Conservation (phyloP, 2,113 vertebrate species). For the Dicrurus megarhynchus region DNA sequence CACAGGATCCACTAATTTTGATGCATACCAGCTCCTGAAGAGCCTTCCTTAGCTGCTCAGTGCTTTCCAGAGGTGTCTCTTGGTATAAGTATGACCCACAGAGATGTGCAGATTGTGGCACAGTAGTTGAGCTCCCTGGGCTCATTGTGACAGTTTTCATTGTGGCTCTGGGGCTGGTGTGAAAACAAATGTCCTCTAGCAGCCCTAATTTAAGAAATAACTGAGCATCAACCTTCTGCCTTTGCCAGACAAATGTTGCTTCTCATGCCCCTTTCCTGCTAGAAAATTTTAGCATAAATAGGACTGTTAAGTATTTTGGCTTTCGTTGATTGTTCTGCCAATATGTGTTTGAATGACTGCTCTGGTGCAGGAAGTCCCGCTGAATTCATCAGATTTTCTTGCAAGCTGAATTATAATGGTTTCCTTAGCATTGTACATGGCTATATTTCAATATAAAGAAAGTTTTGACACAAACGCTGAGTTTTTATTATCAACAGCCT, state of each 20-base stretch:
- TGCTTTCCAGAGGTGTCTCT: neutral
- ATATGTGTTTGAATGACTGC: neutral
- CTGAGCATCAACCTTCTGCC: neutral
- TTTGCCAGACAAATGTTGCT: neutral
- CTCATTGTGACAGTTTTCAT: neutral
- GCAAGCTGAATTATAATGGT: neutral
- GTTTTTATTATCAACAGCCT: neutral
- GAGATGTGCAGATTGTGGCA: neutral
- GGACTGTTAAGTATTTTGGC: neutral
- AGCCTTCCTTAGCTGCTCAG: neutral
- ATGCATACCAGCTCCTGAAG: neutral
- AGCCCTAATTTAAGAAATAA: neutral
- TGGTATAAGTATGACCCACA: neutral
- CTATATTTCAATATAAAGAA: neutral
- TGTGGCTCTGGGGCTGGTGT: neutral
- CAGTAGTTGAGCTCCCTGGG: neutral
- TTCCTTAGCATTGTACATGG: neutral
- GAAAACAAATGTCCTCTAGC: neutral
- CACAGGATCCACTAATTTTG: neutral
- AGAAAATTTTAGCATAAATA: neutral
- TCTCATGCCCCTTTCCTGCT: neutral
- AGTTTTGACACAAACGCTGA: neutral
- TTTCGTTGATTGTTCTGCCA: neutral
- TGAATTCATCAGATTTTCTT: neutral
- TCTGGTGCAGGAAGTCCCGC: neutral